Percentiles rank a stretch among this genome's conserved stretches.
Evolutionary conservation across 2,113 vertebrate species (phyloP).

Genomic region (Odobenus rosmarus): DNA sequence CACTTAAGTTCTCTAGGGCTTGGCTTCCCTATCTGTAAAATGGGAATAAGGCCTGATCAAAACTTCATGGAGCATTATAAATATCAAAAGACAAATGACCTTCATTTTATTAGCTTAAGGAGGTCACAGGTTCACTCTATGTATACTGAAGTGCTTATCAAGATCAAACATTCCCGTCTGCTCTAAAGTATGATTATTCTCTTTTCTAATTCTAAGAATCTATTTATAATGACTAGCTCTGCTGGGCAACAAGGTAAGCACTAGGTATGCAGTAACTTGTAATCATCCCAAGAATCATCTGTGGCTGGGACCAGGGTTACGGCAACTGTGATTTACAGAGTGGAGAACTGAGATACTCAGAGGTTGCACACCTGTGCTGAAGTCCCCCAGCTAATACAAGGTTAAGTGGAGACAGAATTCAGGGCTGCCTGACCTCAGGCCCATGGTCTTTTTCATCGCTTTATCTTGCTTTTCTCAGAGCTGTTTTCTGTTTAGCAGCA

Average conservation of each 20-base stretch:
- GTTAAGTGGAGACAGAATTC: background rate
- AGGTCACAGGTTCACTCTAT: background rate
- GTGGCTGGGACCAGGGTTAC: background rate
- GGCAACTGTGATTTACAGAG: background rate
- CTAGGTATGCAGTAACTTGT: background rate
- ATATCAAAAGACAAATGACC: background rate
- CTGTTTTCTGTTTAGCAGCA: constrained; percentile 33
- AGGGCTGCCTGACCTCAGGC: background rate
- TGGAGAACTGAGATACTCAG: background rate
- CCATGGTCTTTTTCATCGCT: background rate
- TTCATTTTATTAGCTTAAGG: background rate
- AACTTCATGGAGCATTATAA: background rate
- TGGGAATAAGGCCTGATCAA: background rate
- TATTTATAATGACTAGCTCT: too few relatives aligned
- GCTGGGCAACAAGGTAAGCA: background rate
- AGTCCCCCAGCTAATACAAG: background rate
- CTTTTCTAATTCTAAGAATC: background rate
- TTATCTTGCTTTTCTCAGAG: background rate
- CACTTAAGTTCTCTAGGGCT: background rate
- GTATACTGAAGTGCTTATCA: background rate
- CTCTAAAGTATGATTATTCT: background rate
- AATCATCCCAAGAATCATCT: background rate
- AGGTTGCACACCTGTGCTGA: background rate
- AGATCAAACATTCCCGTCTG: background rate
- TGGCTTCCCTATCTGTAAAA: background rate